A percentile compares a stretch with the other conserved stretches of the same genome.
Evolutionary conservation across 2,113 vertebrate species (phyloP).

Genomic region (Burhinus bistriatus): DNA sequence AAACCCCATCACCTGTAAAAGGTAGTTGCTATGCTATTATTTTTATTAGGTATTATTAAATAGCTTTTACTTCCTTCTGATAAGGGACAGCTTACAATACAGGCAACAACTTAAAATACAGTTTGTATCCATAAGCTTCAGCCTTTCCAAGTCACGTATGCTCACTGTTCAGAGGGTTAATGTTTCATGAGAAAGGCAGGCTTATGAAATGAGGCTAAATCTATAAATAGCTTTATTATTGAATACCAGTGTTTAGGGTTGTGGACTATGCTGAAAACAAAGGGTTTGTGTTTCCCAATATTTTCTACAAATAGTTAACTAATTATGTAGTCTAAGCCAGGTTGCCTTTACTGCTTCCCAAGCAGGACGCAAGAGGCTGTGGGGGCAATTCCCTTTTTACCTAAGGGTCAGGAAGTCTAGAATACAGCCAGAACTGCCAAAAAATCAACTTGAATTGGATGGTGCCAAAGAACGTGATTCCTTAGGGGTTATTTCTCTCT

Average conservation of each 20-base stretch:
- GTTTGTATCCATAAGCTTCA: background rate
- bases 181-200: background rate
- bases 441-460: background rate
- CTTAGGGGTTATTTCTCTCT: background rate
- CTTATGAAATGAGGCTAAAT: background rate
- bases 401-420: background rate
- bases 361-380: background rate
- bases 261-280: background rate
- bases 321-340: background rate
- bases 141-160: background rate
- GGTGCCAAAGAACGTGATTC: background rate
- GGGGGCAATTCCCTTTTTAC: background rate
- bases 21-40: background rate
- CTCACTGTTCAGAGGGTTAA: background rate
- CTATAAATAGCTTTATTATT: background rate
- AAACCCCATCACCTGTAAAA: background rate
- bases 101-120: background rate
- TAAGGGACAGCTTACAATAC: background rate
- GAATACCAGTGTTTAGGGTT: background rate
- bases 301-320: background rate
- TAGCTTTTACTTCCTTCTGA: background rate
- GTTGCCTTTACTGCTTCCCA: background rate
- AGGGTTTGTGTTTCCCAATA: background rate
- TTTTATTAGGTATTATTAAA: conserved; percentile 31
- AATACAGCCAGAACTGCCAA: background rate